Percentiles rank a stretch among this genome's conserved stretches.
Evolutionary conservation across 2,113 vertebrate genomes (phyloP).

Genomic region (Butorides virescens): DNA sequence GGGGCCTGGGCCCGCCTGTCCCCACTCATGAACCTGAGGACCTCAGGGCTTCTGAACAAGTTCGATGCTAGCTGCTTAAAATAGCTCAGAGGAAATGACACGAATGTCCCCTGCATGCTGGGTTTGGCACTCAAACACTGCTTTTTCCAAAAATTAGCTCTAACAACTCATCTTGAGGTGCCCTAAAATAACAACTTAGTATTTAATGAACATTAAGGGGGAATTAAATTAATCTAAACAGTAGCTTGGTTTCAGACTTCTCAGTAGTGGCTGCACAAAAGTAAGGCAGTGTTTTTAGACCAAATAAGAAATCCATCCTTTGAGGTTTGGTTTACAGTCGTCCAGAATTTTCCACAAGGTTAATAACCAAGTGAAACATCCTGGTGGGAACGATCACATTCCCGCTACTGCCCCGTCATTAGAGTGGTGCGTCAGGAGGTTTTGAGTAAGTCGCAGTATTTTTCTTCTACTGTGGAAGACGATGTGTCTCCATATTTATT

Average conservation of each 20-base stretch:
- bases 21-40: neutral
- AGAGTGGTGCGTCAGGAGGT: neutral
- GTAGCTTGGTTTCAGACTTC: slow-evolving; percentile 42
- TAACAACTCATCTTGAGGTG: neutral
- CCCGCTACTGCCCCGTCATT: neutral
- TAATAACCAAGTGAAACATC: neutral
- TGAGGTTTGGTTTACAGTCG: slow-evolving; percentile 42
- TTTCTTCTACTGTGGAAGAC: neutral
- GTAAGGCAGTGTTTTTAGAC: slow-evolving; percentile 37
- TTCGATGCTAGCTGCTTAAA: neutral
- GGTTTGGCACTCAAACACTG: neutral
- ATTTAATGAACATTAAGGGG: slow-evolving; percentile 41
- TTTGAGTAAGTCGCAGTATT: neutral
- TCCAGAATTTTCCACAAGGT: slow-evolving; percentile 32
- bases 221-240: slow-evolving; percentile 37
- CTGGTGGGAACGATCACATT: neutral
- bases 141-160: slow-evolving; percentile 10
- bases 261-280: slow-evolving; percentile 16
- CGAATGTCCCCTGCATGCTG: neutral
- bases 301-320: slow-evolving; percentile 47
- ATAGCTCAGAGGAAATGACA: neutral
- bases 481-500: neutral
- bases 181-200: slow-evolving; percentile 29
- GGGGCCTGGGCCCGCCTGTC: neutral
- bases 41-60: neutral